Evolutionary conservation across 2,797 vertebrate species (phyloP).

Genomic region (Threskiornis aethiopicus): DNA sequence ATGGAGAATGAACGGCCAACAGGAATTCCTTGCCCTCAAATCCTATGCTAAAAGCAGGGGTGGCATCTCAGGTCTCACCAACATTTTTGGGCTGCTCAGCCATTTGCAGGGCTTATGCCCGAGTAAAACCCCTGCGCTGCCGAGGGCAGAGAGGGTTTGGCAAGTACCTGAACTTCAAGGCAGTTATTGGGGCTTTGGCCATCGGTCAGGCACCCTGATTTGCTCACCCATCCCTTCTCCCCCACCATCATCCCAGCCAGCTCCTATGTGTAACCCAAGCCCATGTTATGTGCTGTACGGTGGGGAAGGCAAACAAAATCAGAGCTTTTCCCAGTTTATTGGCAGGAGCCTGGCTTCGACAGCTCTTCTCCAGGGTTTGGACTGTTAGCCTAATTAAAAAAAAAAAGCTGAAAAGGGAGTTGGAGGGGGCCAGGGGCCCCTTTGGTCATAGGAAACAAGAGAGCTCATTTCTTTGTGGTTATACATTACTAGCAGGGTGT

Average conservation of each 20-base stretch:
- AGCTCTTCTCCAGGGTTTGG: not conserved
- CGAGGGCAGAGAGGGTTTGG: not conserved
- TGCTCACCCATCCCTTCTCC: not conserved
- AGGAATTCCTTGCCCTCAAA: not conserved
- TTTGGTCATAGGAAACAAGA: not conserved
- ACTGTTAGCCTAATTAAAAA: not conserved
- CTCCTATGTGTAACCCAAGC: not conserved
- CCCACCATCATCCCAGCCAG: not conserved
- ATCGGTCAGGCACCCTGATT: accelerated
- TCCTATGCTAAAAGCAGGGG: not conserved
- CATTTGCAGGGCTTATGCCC: accelerated
- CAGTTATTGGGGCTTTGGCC: not conserved
- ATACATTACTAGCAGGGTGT: not conserved
- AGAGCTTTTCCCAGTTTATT: not conserved
- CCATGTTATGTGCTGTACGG: accelerated
- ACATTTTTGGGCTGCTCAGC: not conserved
- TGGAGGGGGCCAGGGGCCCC: not conserved
- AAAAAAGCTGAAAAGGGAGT: not conserved
- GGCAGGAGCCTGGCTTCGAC: accelerated
- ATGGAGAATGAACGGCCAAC: not conserved
- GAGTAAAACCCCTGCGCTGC: accelerated
- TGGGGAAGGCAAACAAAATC: not conserved
- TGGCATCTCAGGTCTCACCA: not conserved
- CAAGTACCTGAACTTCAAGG: not conserved
- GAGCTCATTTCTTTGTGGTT: not conserved